Conservation (phyloP, 2,797 vertebrate genomes). For the Gymnothorax reevesii region DNA sequence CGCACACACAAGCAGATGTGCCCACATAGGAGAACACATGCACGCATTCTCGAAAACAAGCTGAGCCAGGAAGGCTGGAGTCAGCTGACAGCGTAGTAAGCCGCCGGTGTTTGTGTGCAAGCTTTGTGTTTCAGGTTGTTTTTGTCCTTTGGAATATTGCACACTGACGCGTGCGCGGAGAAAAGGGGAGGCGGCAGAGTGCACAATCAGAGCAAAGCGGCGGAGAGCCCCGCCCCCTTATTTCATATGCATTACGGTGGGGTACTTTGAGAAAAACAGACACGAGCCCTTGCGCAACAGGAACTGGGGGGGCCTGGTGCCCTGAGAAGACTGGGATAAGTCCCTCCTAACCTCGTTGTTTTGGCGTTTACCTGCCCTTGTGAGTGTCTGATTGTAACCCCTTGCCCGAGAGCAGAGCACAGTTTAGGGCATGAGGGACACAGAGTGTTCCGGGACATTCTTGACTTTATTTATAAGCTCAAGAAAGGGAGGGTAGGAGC, state of each 20-base stretch:
- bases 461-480: constrained; percentile 53
- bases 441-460: constrained; percentile 51
- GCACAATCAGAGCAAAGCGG: neutral
- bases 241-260: constrained; percentile 21
- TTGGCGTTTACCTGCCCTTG: constrained; percentile 36
- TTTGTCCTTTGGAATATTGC: neutral
- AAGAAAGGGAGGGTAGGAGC: neutral
- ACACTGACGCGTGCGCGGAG: constrained; percentile 18
- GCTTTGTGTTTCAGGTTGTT: neutral
- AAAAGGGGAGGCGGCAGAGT: neutral
- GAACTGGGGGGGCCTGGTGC: neutral
- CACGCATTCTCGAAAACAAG: constrained; percentile 6
- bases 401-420: constrained; percentile 23
- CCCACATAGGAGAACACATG: neutral
- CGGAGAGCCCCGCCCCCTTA: constrained; percentile 17
- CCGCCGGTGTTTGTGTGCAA: neutral
- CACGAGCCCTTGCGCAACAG: constrained; percentile 30
- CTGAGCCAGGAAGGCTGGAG: neutral
- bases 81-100: constrained; percentile 4
- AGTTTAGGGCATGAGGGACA: constrained; percentile 22
- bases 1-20: neutral
- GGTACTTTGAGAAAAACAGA: constrained; percentile 25
- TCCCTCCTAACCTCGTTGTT: constrained; percentile 29
- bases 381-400: constrained; percentile 34
- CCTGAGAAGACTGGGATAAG: neutral